phyloP scores from a whole-genome alignment of 2,888 invertebrate species.

The Leucophenga montana region DNA sequence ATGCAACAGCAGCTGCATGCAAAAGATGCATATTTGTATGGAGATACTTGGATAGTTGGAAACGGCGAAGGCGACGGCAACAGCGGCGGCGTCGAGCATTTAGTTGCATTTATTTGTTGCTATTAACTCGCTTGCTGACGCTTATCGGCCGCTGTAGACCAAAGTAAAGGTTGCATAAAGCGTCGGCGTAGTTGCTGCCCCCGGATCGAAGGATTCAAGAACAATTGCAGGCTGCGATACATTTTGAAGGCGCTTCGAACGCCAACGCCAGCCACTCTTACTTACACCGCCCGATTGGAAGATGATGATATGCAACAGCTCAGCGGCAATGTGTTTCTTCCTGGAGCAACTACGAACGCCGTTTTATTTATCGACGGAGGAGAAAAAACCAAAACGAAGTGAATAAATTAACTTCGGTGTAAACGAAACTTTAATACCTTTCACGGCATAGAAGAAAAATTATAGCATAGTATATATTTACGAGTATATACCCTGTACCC shows the following conservation, averaged over 20 bases:
- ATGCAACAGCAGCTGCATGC: not conserved
- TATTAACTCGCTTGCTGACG: conserved; percentile 71
- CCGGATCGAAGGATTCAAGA: conserved; percentile 46
- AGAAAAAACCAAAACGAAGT: too few species aligned
- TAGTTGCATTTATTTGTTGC: conserved; percentile 73
- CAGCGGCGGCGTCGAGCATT: conserved; percentile 59
- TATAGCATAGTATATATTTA: too few species aligned
- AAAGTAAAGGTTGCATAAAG: conserved; percentile 46
- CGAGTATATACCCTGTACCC: too few species aligned
- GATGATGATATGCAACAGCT: conserved; percentile 20
- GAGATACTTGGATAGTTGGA: too few species aligned
- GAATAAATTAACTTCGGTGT: too few species aligned
- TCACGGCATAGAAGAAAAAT: too few species aligned
- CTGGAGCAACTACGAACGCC: too few species aligned
- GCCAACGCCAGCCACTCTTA: conserved; percentile 4
- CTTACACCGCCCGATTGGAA: not conserved
- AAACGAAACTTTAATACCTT: too few species aligned
- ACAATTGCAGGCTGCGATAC: conserved; percentile 43
- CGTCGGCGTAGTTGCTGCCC: conserved; percentile 35
- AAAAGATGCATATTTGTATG: conserved; percentile 21
- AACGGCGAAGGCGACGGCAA: conserved; percentile 20
- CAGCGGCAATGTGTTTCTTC: conserved; percentile 25
- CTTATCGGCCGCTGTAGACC: conserved; percentile 58
- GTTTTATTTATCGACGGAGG: too few species aligned
- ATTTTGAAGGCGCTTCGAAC: conserved; percentile 15